phyloP scores from a whole-genome alignment of 2,888 invertebrate species.

The Antheraea assamensis region DNA sequence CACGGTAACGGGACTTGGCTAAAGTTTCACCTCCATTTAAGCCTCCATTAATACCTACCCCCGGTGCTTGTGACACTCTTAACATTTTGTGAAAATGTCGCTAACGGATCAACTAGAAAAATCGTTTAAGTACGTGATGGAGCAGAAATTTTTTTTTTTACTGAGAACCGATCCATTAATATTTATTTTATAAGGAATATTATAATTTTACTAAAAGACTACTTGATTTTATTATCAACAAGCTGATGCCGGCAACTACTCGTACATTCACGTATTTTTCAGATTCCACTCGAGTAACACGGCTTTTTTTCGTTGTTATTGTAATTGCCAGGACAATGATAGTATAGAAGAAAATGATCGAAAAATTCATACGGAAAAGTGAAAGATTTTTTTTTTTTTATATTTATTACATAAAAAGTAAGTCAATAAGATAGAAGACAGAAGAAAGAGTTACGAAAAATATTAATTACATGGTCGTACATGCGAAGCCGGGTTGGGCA shows the following conservation, averaged over 20 bases:
- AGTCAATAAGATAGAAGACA: too few species aligned
- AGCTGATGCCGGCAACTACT: background rate
- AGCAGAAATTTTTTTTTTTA: background rate
- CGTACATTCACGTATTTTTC: background rate
- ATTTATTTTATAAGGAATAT: background rate
- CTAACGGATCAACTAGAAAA: constrained; percentile 32
- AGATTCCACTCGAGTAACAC: background rate
- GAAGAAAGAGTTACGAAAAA: too few species aligned
- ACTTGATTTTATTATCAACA: background rate
- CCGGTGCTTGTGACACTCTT: constrained; percentile 56
- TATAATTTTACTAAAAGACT: background rate
- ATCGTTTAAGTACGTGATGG: constrained; percentile 25
- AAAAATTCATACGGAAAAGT: too few species aligned
- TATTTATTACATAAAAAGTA: too few species aligned
- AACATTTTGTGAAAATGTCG: constrained; percentile 45
- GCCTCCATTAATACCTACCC: constrained; percentile 66
- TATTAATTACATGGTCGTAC: too few species aligned
- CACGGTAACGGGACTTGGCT: constrained; percentile 73
- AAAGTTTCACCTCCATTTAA: constrained; percentile 78
- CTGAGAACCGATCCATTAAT: constrained; percentile 1
- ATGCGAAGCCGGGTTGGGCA: too few species aligned
- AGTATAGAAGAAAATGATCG: too few species aligned
- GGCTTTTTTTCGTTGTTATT: background rate
- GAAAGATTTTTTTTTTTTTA: too few species aligned
- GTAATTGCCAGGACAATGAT: background rate